phyloP scores from a whole-genome alignment of 2,797 vertebrate species.

The Halcyon smyrnensis region DNA sequence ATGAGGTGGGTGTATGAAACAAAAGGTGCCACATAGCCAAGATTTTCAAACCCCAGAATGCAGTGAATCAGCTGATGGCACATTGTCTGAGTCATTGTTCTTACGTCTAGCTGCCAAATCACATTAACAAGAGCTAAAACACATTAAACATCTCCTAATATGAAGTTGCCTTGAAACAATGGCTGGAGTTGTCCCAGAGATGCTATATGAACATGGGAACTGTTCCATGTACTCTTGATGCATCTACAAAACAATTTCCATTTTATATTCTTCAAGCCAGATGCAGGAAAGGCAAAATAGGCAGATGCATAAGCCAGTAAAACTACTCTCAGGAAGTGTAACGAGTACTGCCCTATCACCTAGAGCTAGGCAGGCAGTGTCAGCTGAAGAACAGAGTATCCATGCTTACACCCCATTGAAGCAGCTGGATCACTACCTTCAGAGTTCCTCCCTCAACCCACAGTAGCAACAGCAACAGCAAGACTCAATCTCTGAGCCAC shows the following conservation, averaged over 20 bases:
- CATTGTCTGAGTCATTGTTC: neutral
- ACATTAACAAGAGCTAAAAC: conserved; percentile 8
- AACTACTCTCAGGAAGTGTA: neutral
- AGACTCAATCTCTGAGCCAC: neutral
- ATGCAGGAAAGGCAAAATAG: neutral
- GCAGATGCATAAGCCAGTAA: neutral
- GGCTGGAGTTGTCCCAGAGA: conserved; percentile 43
- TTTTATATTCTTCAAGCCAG: neutral
- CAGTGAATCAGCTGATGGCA: neutral
- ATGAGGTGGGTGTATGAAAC: neutral
- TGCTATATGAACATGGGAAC: neutral
- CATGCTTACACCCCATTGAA: neutral
- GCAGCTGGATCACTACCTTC: neutral
- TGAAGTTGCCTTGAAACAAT: conserved; percentile 42
- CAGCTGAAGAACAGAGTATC: neutral
- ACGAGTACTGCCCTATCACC: neutral
- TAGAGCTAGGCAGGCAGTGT: neutral
- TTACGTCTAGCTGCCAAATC: neutral
- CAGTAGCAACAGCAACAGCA: neutral
- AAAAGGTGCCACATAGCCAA: neutral
- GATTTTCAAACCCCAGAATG: neutral
- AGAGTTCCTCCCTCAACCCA: neutral
- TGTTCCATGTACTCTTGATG: neutral
- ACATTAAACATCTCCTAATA: conserved; percentile 26
- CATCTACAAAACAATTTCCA: neutral